Conservation (phyloP, 2,797 vertebrate species). For the Lagodon rhomboides region DNA sequence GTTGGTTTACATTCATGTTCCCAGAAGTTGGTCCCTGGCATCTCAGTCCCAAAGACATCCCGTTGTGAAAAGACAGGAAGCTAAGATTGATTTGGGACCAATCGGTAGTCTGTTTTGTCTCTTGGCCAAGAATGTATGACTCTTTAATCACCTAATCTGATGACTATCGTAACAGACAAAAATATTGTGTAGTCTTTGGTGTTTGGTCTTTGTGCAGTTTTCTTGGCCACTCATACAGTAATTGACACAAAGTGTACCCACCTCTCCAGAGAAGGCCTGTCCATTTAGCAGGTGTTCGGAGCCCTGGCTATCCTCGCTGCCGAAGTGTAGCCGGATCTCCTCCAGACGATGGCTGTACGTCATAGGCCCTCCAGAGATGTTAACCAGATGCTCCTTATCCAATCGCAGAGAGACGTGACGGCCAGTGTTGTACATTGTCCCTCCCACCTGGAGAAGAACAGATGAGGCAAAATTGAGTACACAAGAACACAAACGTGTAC, state of each 20-base stretch:
- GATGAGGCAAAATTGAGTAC: not conserved
- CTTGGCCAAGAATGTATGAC: too few relatives aligned
- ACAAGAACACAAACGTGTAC: not conserved
- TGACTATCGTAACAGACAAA: too few relatives aligned
- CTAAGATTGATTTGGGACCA: too few relatives aligned
- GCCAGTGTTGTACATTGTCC: constrained; percentile 99
- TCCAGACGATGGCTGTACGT: constrained; percentile 98
- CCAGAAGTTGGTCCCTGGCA: too few relatives aligned
- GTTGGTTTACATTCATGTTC: too few relatives aligned
- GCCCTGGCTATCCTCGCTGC: constrained; percentile 96
- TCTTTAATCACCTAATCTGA: too few relatives aligned
- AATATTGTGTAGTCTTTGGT: too few relatives aligned
- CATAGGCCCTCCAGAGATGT: constrained; percentile 97
- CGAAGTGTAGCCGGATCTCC: constrained; percentile 97
- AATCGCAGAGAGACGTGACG: constrained; percentile 96
- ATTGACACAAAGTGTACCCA: constrained; percentile 24
- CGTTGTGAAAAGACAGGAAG: too few relatives aligned
- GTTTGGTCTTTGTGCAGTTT: not conserved
- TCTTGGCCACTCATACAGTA: not conserved
- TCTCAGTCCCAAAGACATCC: too few relatives aligned
- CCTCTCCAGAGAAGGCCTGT: constrained; percentile 99
- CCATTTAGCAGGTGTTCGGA: constrained; percentile 98
- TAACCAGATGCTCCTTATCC: constrained; percentile 98
- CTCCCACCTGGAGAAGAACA: constrained; percentile 88
- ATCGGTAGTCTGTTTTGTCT: too few relatives aligned